Base-by-base conservation (phyloP, 2,113 vertebrate genomes). In the Hemiprocne comata region DNA sequence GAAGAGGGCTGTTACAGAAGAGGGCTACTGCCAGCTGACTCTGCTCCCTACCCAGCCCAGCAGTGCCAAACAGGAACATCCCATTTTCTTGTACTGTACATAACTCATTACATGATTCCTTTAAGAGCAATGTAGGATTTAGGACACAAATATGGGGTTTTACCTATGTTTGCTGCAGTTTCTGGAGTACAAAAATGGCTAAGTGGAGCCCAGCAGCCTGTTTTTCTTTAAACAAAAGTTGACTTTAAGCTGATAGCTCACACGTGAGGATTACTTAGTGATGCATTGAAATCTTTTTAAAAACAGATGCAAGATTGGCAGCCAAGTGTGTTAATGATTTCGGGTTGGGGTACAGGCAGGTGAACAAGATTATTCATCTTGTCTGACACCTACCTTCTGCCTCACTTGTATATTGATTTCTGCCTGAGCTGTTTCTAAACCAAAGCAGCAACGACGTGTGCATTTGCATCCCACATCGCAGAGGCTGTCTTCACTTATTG, bases 281-380 rank as follows among this genome's bases (percentile, higher is more conserved):
- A 77, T 25, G 53, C 64, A 85, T 87, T 60, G 66, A 73, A 88
- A 58, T 48, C 71, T 87, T 94, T 94, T 89, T 78, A n/a, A 78
- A 90, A 91, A 69, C 19, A 91, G 31, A 77, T 34, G 40, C 62
- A 80, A 90, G 60, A 89, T 53, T 89, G 78, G 67, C 87, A 94
- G 60, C 53, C 60, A 92, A 85, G 38, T 53, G 48, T 48, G 65
- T 44, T 60, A 69, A 16, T n/a, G 62, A 70, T 95, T 97, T 95
- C 19, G 70, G 42, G 34, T 61, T 67, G 73, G 46, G 69, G 76
- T 87, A 51, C 55, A 60, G 64, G 53, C 50, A 94, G 34, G 72
- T 82, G 85, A 95, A 86, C 28, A 76, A 61, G 79, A 36, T 58
- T 65, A 80, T 77, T 93, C 53, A 76, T 66, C 79, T 90, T 74